Conservation (phyloP, 2,888 invertebrate genomes). For the Macrostomum cliftonense region DNA sequence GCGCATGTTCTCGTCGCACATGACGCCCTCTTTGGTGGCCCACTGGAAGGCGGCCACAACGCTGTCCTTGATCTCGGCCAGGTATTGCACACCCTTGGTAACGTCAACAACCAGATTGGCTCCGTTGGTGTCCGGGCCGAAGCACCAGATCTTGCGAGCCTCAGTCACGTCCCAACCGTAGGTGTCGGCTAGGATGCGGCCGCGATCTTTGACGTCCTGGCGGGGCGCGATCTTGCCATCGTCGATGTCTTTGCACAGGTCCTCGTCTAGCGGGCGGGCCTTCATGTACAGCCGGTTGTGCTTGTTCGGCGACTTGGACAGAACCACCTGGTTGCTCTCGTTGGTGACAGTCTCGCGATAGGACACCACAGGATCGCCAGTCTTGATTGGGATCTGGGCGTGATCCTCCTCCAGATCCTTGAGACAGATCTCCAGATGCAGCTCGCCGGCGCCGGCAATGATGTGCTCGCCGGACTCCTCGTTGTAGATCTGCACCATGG, state of each 20-base stretch:
- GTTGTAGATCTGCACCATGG: conserved; percentile 59
- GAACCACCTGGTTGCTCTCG: conserved; percentile 45
- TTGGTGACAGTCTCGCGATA: conserved; percentile 75
- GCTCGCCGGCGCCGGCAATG: conserved; percentile 95
- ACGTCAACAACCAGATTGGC: conserved; percentile 96
- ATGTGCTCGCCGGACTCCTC: conserved; percentile 99
- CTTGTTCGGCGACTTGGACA: conserved; percentile 96
- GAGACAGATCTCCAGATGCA: conserved; percentile 97
- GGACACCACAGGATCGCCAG: conserved; percentile 85
- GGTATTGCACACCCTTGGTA: conserved; percentile 97
- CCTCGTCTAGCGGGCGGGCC: conserved; percentile 85
- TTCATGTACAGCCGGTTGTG: conserved; percentile 82
- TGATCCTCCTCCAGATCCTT: conserved; percentile 94
- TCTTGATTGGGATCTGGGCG: conserved; percentile 88
- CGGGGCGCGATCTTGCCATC: conserved; percentile 71
- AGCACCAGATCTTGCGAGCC: conserved; percentile 92
- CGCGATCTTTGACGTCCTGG: conserved; percentile 84
- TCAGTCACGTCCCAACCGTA: conserved; percentile 89
- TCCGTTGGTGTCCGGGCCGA: conserved; percentile 94
- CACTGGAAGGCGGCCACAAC: conserved; percentile 95
- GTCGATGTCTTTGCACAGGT: conserved; percentile 88
- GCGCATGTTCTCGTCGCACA: conserved; percentile 93
- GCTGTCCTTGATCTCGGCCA: conserved; percentile 98
- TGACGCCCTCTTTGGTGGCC: conserved; percentile 96
- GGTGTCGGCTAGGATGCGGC: conserved; percentile 73